Evolutionary conservation across 1,140 invertebrate genomes (phyloP), one percentile per base, ranked within the genome.

Genomic region (Lethrus apterus): DNA sequence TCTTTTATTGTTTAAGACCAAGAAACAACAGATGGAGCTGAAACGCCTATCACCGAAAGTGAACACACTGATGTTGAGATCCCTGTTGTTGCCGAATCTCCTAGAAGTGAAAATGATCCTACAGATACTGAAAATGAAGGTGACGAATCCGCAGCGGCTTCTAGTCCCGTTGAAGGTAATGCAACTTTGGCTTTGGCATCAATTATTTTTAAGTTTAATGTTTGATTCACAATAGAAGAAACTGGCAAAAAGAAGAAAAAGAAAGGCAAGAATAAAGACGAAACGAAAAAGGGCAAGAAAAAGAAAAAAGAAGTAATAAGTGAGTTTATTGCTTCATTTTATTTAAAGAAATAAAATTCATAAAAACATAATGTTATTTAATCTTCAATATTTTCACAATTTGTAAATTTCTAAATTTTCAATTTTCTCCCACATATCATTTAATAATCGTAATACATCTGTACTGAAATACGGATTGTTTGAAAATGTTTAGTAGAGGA

Each of bases 211-310:
- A n/a, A n/a, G n/a, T n/a, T n/a, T n/a, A n/a, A n/a, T n/a, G n/a
- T n/a, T n/a, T n/a, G n/a, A n/a, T n/a, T n/a, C n/a, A n/a, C n/a
- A 36, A 35, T 23, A 4, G 58, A 55, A 10, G 52, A 61, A 21
- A 56, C 63, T 24, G 50, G 49, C 20, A 51, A 48, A 33, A 64
- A 62, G 44, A 60, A 51, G 44, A 69, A 64, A 59, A 70, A 51
- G 51, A 51, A 49, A 38, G 68, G 61, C 59, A 72, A 56, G 52
- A 55, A 15, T 64, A 69, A 41, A 66, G 68, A 57, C 45, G 59
- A 20, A 54, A 66, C 55, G 58, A 57, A 47, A 42, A 56, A 35
- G 48, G 53, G 57, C 41, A 62, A 57, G 54, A 46, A 53, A 32
- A 54, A 35, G 31, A 60, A 48, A 44, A 59, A 49, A 23, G 57